Percentiles rank a stretch among this genome's conserved stretches.
Conservation (phyloP, 2,888 invertebrate species). For the Belgica antarctica region DNA sequence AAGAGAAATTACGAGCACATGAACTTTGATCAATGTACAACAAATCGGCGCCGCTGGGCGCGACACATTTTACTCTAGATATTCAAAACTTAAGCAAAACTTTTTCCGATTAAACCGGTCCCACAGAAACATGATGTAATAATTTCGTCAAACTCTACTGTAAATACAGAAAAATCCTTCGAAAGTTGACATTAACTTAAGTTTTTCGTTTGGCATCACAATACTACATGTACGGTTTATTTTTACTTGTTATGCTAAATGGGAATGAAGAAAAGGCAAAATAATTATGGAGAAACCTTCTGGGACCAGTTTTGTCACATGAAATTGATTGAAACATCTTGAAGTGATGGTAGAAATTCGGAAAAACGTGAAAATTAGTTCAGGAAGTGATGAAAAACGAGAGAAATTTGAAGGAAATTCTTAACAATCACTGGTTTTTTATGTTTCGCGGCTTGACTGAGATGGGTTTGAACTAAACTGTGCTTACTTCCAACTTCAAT, state of each 20-base stretch:
- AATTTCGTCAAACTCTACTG: background rate
- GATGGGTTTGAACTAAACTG: too few species aligned
- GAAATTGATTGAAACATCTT: too few species aligned
- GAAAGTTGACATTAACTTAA: background rate
- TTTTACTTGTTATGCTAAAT: too few species aligned
- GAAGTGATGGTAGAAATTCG: too few species aligned
- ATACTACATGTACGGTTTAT: background rate
- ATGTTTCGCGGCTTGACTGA: too few species aligned
- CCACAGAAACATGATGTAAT: background rate
- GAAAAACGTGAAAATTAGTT: background rate
- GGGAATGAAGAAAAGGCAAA: too few species aligned
- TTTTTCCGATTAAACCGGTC: too few species aligned
- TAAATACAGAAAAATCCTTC: background rate
- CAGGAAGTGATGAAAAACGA: background rate
- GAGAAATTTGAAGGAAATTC: too few species aligned
- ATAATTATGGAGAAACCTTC: too few species aligned
- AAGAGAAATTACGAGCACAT: background rate
- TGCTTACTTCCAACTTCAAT: too few species aligned
- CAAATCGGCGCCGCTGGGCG: background rate
- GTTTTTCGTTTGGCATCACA: conserved; percentile 15
- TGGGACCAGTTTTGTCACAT: too few species aligned
- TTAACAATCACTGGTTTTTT: too few species aligned
- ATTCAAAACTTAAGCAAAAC: background rate
- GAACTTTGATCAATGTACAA: conserved; percentile 27
- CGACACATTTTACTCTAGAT: conserved; percentile 17